A percentile compares a stretch with the other conserved stretches of the same genome.
Conservation (phyloP, 2,888 invertebrate genomes). For the Conops quadrifasciatus region DNA sequence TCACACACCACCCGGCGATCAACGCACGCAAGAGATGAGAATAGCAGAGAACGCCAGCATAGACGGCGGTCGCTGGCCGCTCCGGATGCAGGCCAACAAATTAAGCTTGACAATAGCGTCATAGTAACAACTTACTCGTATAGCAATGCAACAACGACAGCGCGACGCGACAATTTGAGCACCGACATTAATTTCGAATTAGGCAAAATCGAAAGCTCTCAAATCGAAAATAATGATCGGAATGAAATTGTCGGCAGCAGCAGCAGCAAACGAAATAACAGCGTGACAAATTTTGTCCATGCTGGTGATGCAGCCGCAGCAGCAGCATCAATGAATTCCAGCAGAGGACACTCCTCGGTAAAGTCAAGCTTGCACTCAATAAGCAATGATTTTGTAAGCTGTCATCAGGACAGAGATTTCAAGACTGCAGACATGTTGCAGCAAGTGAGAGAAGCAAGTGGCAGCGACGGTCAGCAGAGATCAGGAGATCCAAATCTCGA, state of each 20-base stretch:
- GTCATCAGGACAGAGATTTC: constrained; percentile 46
- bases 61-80: not conserved
- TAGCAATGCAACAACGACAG: constrained; percentile 4
- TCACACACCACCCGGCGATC: constrained; percentile 4
- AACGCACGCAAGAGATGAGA: too few relatives aligned
- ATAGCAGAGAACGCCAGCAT: not conserved
- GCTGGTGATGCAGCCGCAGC: constrained; percentile 32
- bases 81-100: constrained; percentile 3
- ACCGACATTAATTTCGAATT: constrained; percentile 34
- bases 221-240: constrained; percentile 41
- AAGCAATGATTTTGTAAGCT: constrained; percentile 35
- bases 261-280: not conserved
- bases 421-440: constrained; percentile 43
- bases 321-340: not conserved
- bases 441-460: constrained; percentile 26
- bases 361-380: constrained; percentile 7
- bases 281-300: not conserved
- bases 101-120: not conserved
- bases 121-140: too few relatives aligned
- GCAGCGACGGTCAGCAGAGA: constrained; percentile 6
- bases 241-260: constrained; percentile 34
- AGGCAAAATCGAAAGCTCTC: constrained; percentile 19
- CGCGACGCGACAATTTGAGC: constrained; percentile 20
- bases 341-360: constrained; percentile 1
- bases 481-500: constrained; percentile 28